phyloP scores from a whole-genome alignment of 2,113 vertebrate genomes.

The Oncorhynchus nerka region DNA sequence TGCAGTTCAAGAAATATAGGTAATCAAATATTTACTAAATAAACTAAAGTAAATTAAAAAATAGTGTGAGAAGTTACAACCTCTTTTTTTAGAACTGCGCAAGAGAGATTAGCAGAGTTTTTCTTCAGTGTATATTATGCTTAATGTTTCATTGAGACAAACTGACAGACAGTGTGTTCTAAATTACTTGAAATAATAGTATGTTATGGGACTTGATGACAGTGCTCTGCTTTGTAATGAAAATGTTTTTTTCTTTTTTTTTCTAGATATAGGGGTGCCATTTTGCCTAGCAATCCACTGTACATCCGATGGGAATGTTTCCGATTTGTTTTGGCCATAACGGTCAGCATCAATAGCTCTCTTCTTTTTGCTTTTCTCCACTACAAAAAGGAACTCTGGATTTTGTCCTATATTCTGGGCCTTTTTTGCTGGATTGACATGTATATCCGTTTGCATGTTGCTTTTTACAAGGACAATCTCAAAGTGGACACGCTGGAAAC shows the following conservation, averaged over 20 bases:
- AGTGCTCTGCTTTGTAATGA: not conserved
- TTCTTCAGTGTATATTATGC: slow-evolving; percentile 26
- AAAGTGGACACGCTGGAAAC: slow-evolving; percentile 32
- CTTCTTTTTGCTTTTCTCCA: slow-evolving; percentile 33
- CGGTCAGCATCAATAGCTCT: slow-evolving; percentile 13
- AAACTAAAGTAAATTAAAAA: no score
- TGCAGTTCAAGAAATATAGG: no score
- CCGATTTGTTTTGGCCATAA: slow-evolving; percentile 11
- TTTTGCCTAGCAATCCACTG: slow-evolving; percentile 22
- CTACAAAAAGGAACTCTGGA: slow-evolving; percentile 15
- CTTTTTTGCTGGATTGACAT: slow-evolving; percentile 35
- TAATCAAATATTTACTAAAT: no score
- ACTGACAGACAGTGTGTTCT: not conserved
- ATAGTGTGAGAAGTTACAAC: no score
- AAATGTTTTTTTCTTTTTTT: not conserved
- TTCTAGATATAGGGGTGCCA: slow-evolving; percentile 25
- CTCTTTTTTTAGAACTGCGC: slow-evolving; percentile 18
- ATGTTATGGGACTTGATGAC: not conserved
- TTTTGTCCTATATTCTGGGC: slow-evolving; percentile 12
- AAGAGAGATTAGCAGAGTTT: slow-evolving; percentile 2
- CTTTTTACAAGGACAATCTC: slow-evolving; percentile 30
- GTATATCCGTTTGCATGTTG: slow-evolving; percentile 37
- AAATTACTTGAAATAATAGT: not conserved
- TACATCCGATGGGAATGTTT: slow-evolving; percentile 33
- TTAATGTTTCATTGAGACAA: slow-evolving; percentile 1